Percentiles rank a stretch among this genome's conserved stretches.
Conservation (phyloP, 2,113 vertebrate genomes). For the Macroglossus sobrinus region DNA sequence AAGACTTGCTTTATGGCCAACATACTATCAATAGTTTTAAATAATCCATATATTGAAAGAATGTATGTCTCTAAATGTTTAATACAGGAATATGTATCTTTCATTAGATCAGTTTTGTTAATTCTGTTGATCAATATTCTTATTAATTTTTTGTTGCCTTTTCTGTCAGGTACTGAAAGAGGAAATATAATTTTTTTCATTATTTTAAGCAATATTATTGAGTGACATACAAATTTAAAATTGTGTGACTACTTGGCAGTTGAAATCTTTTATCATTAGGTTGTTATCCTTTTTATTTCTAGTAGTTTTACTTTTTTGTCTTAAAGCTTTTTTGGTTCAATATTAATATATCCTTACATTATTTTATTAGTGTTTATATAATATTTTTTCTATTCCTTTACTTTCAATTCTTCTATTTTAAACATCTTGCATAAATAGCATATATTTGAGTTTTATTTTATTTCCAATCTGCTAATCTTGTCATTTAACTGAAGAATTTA, state of each 20-base stretch:
- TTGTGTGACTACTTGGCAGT: neutral
- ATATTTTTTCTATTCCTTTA: neutral
- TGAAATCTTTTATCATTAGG: neutral
- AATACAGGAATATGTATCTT: neutral
- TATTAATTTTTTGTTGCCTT: neutral
- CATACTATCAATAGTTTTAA: neutral
- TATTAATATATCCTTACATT: neutral
- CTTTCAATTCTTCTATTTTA: neutral
- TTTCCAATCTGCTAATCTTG: neutral
- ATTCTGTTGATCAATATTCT: neutral
- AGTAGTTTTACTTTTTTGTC: neutral
- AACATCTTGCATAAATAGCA: neutral
- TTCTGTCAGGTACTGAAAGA: neutral
- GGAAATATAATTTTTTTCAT: neutral
- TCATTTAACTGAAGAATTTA: neutral
- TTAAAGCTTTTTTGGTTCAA: neutral
- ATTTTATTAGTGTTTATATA: neutral
- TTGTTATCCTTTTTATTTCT: neutral
- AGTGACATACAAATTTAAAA: neutral
- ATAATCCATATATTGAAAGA: neutral
- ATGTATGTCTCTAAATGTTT: neutral
- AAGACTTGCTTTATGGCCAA: neutral
- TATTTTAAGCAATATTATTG: neutral
- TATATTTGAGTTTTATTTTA: neutral
- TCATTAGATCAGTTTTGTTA: neutral